phyloP scores from a whole-genome alignment of 1,140 invertebrate species.

The Pseudomyrmex flavicornis region DNA sequence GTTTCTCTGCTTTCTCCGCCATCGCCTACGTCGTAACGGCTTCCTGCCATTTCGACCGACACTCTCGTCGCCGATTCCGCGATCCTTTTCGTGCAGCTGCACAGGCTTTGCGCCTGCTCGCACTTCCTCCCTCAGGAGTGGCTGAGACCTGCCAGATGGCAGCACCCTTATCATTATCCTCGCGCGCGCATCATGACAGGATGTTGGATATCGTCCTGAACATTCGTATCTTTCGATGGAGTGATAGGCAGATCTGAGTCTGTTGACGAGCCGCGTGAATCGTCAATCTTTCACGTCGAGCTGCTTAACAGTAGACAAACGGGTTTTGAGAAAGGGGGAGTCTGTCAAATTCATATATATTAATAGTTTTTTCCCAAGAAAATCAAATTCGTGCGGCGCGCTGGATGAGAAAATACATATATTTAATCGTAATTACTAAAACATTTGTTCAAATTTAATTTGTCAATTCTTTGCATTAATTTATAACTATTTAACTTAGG shows the following conservation, averaged over 20 bases:
- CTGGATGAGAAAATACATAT: neutral
- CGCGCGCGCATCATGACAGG: conserved; percentile 6
- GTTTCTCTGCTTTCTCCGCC: conserved; percentile 53
- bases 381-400: neutral
- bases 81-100: conserved; percentile 39
- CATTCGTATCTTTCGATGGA: conserved; percentile 35
- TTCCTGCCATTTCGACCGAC: conserved; percentile 36
- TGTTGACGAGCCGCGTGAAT: conserved; percentile 40
- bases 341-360: conserved; percentile 28
- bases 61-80: conserved; percentile 51
- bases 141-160: conserved; percentile 49
- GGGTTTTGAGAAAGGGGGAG: too few relatives aligned
- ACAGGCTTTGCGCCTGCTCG: conserved; percentile 57
- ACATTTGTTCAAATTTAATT: neutral
- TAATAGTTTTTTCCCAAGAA: neutral
- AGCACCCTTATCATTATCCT: conserved; percentile 46
- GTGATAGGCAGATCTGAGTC: conserved; percentile 25
- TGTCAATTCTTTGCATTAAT: neutral
- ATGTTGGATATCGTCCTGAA: conserved; percentile 20
- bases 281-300: conserved; percentile 30
- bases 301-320: conserved; percentile 32
- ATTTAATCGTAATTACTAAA: neutral
- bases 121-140: conserved; percentile 37
- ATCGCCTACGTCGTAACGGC: conserved; percentile 39
- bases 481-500: too few relatives aligned